phyloP scores from a whole-genome alignment of 2,888 invertebrate species.

The Ariolimax columbianus region DNA sequence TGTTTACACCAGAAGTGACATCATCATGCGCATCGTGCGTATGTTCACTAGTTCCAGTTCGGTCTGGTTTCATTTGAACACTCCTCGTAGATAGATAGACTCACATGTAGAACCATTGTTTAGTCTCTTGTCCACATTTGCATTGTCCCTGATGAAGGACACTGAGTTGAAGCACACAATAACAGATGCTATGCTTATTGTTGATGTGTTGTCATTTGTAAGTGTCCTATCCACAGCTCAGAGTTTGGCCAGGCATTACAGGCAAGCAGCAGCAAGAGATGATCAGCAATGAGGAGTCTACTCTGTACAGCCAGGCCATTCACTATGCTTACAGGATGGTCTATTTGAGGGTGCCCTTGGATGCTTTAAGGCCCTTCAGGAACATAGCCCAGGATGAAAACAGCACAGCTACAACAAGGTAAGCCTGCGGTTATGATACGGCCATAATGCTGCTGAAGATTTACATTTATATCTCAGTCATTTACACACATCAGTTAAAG shows the following conservation, averaged over 20 bases:
- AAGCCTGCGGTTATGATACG: neutral
- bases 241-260: conserved; percentile 75
- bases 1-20: no score
- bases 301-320: conserved; percentile 96
- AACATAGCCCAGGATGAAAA: conserved; percentile 69
- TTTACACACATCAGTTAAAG: no score
- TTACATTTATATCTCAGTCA: no score
- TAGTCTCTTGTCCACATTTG: no score
- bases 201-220: neutral
- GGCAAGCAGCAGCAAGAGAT: conserved; percentile 87
- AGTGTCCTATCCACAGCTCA: conserved; percentile 69
- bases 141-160: neutral
- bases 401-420: conserved; percentile 89
- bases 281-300: conserved; percentile 94
- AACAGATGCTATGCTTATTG: neutral
- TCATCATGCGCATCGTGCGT: no score
- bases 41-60: no score
- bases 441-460: no score
- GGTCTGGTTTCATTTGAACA: no score
- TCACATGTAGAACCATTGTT: no score
- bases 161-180: neutral
- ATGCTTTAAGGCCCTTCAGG: conserved; percentile 80
- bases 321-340: conserved; percentile 99
- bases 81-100: no score
- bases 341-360: conserved; percentile 93